Evolutionary conservation across 2,888 invertebrate species (phyloP), one percentile per base, ranked within the genome.

Genomic region (Sphaerophoria rueppellii): DNA sequence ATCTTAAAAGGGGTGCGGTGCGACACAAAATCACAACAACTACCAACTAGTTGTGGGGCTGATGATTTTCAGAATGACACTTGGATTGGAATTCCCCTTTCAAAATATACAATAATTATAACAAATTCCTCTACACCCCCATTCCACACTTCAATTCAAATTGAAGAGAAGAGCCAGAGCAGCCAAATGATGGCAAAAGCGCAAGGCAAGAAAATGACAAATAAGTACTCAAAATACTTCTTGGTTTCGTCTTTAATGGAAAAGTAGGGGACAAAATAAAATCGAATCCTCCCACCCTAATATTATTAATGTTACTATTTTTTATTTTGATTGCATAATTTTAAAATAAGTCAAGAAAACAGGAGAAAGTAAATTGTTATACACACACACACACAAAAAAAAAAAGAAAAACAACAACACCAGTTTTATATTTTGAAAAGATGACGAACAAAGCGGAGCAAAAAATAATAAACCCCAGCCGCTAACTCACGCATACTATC

Each of bases 331-430:
- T 85, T 85, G 85, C 85, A 85, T 85, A 85, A 85, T 85, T 69
- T 81, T 81, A 73, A 24, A 85, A 76, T 81, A 85, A 63, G 73
- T 63, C 73, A 73, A 70, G 70, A 55, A 67, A 81, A 85, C 67
- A 67, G 54, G 76, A 85, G 83, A 85, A 85, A 85, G 81, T 85
- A 85, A 85, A 81, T 85, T 81, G 85, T 85, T 81, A 85, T 85
- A 85, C 85, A 85, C 67, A 85, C n/a, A n/a, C n/a, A n/a, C n/a
- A n/a, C n/a, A n/a, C n/a, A 75, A 75, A 83, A 70, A 71, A 24
- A 61, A 55, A 72, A 43, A 5, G 12, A 9, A 43, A 43, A 6
- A 37, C 37, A 37, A 37, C 4, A 37, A 37, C 37, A 43, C 40
- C 9, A 85, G 85, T 81, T 81, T 85, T 81, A 81, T 85, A 85